Percentiles rank a stretch among this genome's conserved stretches.
phyloP scores from a whole-genome alignment of 2,797 vertebrate genomes.

The Halcyon leucocephala region DNA sequence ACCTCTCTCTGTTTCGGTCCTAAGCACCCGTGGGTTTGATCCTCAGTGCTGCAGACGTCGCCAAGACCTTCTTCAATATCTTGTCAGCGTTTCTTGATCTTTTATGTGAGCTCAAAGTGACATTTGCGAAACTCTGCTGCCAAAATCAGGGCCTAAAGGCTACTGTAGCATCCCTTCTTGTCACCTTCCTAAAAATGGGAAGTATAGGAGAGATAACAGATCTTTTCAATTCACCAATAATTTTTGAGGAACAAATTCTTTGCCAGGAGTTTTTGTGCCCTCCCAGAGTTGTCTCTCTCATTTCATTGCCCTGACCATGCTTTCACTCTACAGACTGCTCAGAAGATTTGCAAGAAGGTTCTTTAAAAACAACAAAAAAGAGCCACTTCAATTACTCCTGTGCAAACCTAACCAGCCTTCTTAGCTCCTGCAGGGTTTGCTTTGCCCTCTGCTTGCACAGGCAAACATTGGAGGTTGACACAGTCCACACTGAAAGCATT shows the following conservation, averaged over 20 bases:
- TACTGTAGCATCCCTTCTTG: not conserved
- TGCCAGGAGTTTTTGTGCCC: not conserved
- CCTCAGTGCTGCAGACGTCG: not conserved
- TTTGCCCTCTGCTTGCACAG: not conserved
- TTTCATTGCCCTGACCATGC: not conserved
- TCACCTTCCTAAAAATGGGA: not conserved
- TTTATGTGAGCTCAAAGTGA: not conserved
- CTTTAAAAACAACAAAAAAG: not conserved
- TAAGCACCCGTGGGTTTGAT: not conserved
- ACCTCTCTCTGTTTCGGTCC: not conserved
- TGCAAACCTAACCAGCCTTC: not conserved
- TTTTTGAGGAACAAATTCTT: not conserved
- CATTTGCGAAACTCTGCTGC: not conserved
- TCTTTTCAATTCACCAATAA: not conserved
- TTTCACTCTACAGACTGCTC: not conserved
- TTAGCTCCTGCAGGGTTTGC: not conserved
- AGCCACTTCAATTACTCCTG: not conserved
- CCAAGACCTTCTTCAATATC: not conserved
- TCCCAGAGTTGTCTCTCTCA: not conserved
- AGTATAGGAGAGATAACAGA: not conserved
- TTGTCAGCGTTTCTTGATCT: not conserved
- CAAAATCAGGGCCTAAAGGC: not conserved
- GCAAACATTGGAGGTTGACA: not conserved
- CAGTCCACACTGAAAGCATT: accelerated
- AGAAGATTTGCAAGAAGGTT: not conserved